Evolutionary conservation across 1,140 invertebrate species (phyloP), one percentile per base, ranked within the genome.

Genomic region (Helicoverpa zea): DNA sequence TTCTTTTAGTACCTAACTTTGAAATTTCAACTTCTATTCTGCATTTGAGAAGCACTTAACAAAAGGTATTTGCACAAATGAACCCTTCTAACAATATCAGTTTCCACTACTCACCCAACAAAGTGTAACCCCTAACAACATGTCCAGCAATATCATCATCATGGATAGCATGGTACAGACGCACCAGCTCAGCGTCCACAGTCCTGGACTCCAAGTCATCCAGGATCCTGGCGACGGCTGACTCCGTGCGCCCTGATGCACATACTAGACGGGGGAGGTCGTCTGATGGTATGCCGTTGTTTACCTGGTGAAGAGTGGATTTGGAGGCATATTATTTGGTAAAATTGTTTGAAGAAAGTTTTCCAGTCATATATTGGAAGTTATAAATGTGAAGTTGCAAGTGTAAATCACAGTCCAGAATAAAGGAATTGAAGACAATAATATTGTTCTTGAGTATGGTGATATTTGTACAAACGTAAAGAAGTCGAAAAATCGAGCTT

Each of bases 171-270:
- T 97, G 96, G 58, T 96, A 84, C n/a, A 97, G 85, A 51, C 92
- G 88, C 49, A 97, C 85, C 72, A 95, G 94, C 81, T 97, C 96
- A 0, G 90, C 92, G 85, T 97, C 96, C 9, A 96, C 84, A 0
- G 96, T 94, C 81, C 95, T 95, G 29, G 94, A 96, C 79, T 96
- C 95, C 18, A 98, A 90, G 75, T 97, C 96, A 80, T 97, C 94
- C 9, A 99, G 93, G 56, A 99, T 94, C 66, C 90, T 89, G 52
- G 96, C 94, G 0, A 99, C 96, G 3, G 97, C 97, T 78, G 98
- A 94, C 83, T 96, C 95, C 0, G 95, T 96, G 51, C 96, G 92
- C 2, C 96, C 96, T 35, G 96, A 96, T 59, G 93, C 94, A 16
- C 95, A 95, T 7, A 96, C 89, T n/a, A 96, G 82, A n/a, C 96